Conservation (phyloP, 1,140 invertebrate species). For the Drosophila bocki region DNA sequence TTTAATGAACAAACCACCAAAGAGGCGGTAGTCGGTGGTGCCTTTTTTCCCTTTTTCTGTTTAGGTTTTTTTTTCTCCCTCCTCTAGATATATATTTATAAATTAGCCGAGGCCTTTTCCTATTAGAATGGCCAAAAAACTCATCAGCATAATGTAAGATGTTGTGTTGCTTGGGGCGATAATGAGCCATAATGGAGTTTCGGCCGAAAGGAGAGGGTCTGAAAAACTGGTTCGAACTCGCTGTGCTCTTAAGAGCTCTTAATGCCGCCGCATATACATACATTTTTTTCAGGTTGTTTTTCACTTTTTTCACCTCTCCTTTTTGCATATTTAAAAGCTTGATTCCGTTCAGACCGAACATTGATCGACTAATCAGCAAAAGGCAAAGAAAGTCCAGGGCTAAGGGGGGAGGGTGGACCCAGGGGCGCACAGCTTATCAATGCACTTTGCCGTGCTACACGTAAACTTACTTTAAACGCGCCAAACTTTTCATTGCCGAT, state of each 20-base stretch:
- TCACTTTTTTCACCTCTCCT: slow-evolving; percentile 13
- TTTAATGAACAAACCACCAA: slow-evolving; percentile 71
- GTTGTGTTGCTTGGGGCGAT: slow-evolving; percentile 78
- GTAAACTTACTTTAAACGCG: slow-evolving; percentile 83
- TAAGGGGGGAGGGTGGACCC: background rate
- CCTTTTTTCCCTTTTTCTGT: slow-evolving; percentile 5
- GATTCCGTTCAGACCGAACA: slow-evolving; percentile 52
- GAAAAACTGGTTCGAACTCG: slow-evolving; percentile 46
- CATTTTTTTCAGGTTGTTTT: slow-evolving; percentile 13
- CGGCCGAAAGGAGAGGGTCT: slow-evolving; percentile 38
- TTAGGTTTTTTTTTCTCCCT: background rate
- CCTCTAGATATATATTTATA: slow-evolving; percentile 29
- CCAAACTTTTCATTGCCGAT: slow-evolving; percentile 64
- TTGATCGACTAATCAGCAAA: slow-evolving; percentile 75
- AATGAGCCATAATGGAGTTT: slow-evolving; percentile 85
- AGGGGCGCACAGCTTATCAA: slow-evolving; percentile 60
- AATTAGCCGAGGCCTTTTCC: slow-evolving; percentile 68
- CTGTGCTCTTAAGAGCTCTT: slow-evolving; percentile 64
- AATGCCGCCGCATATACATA: slow-evolving; percentile 36
- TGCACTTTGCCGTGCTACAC: slow-evolving; percentile 79
- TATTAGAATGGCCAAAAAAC: slow-evolving; percentile 76
- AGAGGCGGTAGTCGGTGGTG: slow-evolving; percentile 26
- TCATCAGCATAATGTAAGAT: slow-evolving; percentile 85
- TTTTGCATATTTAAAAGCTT: slow-evolving; percentile 80
- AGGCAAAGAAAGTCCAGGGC: slow-evolving; percentile 49